Evolutionary conservation across 2,888 invertebrate species (phyloP), one percentile per base, ranked within the genome.

Genomic region (Agrotis exclamationis): DNA sequence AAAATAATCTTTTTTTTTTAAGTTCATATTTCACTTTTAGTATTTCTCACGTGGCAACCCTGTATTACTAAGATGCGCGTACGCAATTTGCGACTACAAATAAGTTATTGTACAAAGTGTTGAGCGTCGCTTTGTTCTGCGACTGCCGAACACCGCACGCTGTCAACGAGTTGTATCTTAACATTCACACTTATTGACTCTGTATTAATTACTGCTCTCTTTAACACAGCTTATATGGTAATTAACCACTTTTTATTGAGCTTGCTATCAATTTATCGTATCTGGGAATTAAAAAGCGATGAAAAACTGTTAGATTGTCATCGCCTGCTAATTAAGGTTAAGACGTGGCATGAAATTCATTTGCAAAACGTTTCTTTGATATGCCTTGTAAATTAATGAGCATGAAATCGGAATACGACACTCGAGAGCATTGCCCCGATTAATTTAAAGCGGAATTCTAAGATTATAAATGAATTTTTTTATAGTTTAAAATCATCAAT

Each of bases 21-120:
- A 74, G 14, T 1, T 1, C 13, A 63, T 1, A 48, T 0, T 5
- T 20, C 2, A 1, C 7, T 18, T 33, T n/a, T 0, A 28, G 0
- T 22, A 48, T 69, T 3, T 13, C 5, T 13, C 14, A 3, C 0
- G 5, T 20, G 64, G 0, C 63, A 79, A 58, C 80, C 80, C 80
- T 81, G 45, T 14, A 45, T 47, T 16, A n/a, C 47, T 65, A 18
- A 63, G 51, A 60, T 48, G 69, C 79, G 79, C 79, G 53, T 82
- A 71, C 57, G 63, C 83, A 76, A 70, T 75, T 83, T 70, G 68
- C 54, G 64, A 54, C 67, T 54, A 64, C 84, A 74, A 80, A 82
- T 74, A 81, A 83, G 24, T 73, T 45, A 68, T 74, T 63, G 63
- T 63, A 70, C 45, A 65, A 70, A 82, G 68, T 60, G 83, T 71